Percentiles rank a stretch among this genome's conserved stretches.
Evolutionary conservation across 92 coral and sea anemone genomes (phyloP).

Genomic region (Siderastrea siderea): DNA sequence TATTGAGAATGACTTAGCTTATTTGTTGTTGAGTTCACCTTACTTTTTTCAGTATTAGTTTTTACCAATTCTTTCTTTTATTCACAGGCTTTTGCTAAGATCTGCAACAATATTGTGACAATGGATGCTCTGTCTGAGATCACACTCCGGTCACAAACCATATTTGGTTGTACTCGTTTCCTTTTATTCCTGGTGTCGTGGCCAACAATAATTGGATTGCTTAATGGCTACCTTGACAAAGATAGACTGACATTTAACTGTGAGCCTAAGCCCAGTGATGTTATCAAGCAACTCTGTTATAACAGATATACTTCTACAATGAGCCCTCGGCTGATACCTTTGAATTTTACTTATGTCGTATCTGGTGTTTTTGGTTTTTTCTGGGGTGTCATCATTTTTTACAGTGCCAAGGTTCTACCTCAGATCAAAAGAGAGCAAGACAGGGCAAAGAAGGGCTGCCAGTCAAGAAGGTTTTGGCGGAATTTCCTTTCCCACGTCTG

Average conservation of each 20-base stretch:
- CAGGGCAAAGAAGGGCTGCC: background rate
- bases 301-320: background rate
- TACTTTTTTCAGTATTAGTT: no score
- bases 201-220: background rate
- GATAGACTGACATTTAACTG: conserved; percentile 16
- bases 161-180: background rate
- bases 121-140: background rate
- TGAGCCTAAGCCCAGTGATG: background rate
- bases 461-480: background rate
- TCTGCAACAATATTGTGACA: no score
- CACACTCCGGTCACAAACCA: background rate
- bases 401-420: background rate
- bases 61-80: no score
- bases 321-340: background rate
- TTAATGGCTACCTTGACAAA: background rate
- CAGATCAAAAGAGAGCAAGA: background rate
- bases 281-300: conserved; percentile 5
- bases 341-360: background rate
- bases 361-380: background rate
- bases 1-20: no score
- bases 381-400: background rate
- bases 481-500: background rate
- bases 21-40: no score
- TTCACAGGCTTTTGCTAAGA: no score
- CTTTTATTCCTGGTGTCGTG: background rate